Conservation (phyloP, 1,140 invertebrate species). For the Drosophila repleta region DNA sequence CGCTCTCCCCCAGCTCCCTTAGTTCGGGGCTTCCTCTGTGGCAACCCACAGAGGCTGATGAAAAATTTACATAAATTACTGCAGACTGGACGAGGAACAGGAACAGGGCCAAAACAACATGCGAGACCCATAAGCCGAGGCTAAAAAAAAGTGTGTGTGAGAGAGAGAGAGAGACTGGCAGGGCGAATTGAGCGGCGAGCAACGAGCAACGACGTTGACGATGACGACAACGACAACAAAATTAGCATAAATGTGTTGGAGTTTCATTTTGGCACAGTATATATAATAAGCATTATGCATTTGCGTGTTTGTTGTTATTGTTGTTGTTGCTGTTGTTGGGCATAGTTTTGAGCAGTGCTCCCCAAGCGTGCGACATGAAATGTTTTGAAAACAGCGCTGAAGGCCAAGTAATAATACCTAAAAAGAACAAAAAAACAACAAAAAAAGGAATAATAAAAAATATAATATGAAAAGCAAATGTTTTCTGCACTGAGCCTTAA, state of each 20-base stretch:
- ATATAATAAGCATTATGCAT: conserved; percentile 56
- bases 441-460: conserved; percentile 1
- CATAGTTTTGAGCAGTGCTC: conserved; percentile 45
- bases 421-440: neutral
- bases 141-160: conserved; percentile 12
- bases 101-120: conserved; percentile 43
- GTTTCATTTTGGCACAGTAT: conserved; percentile 55
- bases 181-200: neutral
- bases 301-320: conserved; percentile 44
- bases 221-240: conserved; percentile 51
- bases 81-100: conserved; percentile 44
- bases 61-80: conserved; percentile 59
- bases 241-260: conserved; percentile 57
- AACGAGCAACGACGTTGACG: conserved; percentile 27
- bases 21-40: neutral
- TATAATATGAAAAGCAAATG: conserved; percentile 17
- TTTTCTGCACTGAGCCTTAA: conserved; percentile 20
- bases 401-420: conserved; percentile 33
- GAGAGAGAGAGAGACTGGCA: neutral
- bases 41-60: conserved; percentile 39
- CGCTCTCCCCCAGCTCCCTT: neutral
- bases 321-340: conserved; percentile 19
- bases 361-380: conserved; percentile 51
- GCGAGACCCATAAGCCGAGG: conserved; percentile 36
- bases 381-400: conserved; percentile 41